A percentile compares a stretch with the other conserved stretches of the same genome.
These are phyloP conservation scores for Polypedilum pembai DNA, from an alignment of 1,140 invertebrate genomes.

Conservation along the genomic window DNA sequence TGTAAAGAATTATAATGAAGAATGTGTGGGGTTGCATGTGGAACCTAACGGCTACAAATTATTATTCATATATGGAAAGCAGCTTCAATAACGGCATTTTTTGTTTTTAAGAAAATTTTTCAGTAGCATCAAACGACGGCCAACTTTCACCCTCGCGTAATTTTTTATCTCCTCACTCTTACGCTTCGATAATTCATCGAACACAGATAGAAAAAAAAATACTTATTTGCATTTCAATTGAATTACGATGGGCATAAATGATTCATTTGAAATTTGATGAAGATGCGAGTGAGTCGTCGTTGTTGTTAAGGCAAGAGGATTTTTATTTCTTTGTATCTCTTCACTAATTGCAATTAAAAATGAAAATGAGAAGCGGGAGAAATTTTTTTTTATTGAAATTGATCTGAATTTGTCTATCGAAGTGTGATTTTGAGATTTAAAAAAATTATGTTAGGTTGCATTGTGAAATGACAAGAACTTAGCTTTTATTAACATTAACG, in stretches of 20 bases:
- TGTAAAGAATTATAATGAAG: neutral
- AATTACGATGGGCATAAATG: too few relatives aligned
- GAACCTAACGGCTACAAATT: neutral
- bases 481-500: too few relatives aligned
- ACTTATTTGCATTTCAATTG: too few relatives aligned
- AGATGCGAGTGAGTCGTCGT: too few relatives aligned
- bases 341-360: constrained; percentile 10
- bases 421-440: too few relatives aligned
- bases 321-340: neutral
- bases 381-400: neutral
- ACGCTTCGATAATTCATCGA: constrained; percentile 10
- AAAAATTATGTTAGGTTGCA: too few relatives aligned
- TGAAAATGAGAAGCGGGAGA: neutral
- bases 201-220: neutral
- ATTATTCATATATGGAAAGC: neutral
- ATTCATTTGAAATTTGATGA: too few relatives aligned
- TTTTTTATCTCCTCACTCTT: neutral
- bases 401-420: neutral
- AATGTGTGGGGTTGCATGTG: neutral
- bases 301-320: too few relatives aligned
- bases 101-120: too few relatives aligned
- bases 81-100: neutral
- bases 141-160: neutral
- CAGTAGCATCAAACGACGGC: too few relatives aligned
- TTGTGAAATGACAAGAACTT: too few relatives aligned